Percentiles rank a stretch among this genome's conserved stretches.
Evolutionary conservation across 2,888 invertebrate species (phyloP).

Genomic region (Hydrotaea cyrtoneurina): DNA sequence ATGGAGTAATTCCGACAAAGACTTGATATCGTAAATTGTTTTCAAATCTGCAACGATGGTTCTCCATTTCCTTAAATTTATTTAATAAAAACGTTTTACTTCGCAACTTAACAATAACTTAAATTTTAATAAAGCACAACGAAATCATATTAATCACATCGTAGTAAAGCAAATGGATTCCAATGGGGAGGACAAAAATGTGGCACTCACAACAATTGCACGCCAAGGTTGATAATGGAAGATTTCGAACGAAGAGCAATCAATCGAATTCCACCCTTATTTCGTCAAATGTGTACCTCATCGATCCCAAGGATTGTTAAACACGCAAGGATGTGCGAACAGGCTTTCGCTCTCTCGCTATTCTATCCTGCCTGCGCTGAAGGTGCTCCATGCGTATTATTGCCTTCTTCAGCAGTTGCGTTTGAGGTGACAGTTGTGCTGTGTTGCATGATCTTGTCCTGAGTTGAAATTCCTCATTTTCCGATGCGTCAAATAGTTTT

Average conservation of each 20-base stretch:
- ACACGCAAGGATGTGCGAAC: constrained; percentile 65
- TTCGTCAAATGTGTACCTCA: neutral
- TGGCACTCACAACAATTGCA: neutral
- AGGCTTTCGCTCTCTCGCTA: constrained; percentile 65
- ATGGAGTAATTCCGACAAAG: too few species aligned
- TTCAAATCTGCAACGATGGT: too few species aligned
- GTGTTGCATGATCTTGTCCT: constrained; percentile 64
- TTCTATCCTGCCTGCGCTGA: constrained; percentile 69
- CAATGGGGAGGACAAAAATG: neutral
- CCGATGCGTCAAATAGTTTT: constrained; percentile 40
- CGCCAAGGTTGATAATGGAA: neutral
- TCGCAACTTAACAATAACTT: constrained; percentile 9
- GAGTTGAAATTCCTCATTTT: constrained; percentile 52
- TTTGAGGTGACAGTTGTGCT: constrained; percentile 69
- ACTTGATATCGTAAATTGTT: too few species aligned
- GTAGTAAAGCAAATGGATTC: constrained; percentile 36
- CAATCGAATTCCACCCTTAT: constrained; percentile 6
- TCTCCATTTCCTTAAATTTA: too few species aligned
- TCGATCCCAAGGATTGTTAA: constrained; percentile 19
- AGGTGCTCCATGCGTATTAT: constrained; percentile 66
- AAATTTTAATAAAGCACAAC: constrained; percentile 56
- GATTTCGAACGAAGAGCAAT: neutral
- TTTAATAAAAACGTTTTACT: neutral
- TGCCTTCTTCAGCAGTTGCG: constrained; percentile 59
- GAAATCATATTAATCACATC: constrained; percentile 37